Evolutionary conservation across 1,140 invertebrate genomes (phyloP), one percentile per base, ranked within the genome.

Genomic region (Wasmannia auropunctata): DNA sequence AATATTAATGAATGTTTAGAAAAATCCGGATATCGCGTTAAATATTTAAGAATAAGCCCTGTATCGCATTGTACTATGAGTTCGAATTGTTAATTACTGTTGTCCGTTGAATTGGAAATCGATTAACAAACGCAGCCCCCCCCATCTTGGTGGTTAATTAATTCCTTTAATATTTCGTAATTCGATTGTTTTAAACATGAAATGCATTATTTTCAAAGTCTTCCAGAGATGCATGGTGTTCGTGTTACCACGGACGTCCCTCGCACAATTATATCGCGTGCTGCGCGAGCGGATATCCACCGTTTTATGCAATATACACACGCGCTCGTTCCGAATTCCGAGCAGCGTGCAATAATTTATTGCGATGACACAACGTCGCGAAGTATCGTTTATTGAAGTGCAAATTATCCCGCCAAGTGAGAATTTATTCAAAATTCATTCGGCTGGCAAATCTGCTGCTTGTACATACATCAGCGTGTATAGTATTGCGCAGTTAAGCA

Each of bases 251-350:
- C 22, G 14, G 8, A 16, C 16, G 11, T 10, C 25, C 19, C 31
- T 58, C 76, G 56, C 62, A 37, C 67, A 62, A 88, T 51, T 72
- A 49, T n/a, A 84, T 87, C 80, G 51, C n/a, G 70, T 25, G 16
- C 19, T 22, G 34, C 16, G n/a, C 69, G 60, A 84, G 28, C n/a
- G 51, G 37, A 62, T 54, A 40, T 76, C n/a, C 22, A 40, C 14
- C 70, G 34, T 60, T 87, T 87, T 76, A 28, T 87, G 7, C 40
- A 84, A 70, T 37, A 43, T 56, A 43, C 43, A 49, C 34, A 25
- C 51, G 49, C 22, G 22, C 25, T 43, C 14, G 11, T 46, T 63
- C 16, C 49, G n/a, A 76, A 69, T 75, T 75, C 16, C 28, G 74
- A 58, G 51, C 76, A 69, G 51, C 25, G 28, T 4, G 16, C 56